phyloP scores from a whole-genome alignment of 2,888 invertebrate species.

The Hirtodrosophila cameraria region DNA sequence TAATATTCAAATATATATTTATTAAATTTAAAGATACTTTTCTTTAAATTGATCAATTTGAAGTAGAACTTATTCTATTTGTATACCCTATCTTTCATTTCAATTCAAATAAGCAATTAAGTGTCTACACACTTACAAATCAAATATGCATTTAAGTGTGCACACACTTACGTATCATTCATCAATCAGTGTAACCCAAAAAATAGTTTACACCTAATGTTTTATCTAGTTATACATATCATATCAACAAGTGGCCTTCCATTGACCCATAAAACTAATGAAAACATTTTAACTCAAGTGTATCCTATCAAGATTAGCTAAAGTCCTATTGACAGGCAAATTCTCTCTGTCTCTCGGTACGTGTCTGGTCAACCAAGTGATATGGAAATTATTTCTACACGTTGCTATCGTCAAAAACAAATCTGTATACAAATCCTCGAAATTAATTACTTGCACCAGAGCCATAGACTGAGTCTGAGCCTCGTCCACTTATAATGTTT shows the following conservation, averaged over 20 bases:
- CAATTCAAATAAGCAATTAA: too few relatives aligned
- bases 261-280: slow-evolving; percentile 63
- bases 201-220: slow-evolving; percentile 2
- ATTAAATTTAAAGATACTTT: too few relatives aligned
- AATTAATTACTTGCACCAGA: slow-evolving; percentile 65
- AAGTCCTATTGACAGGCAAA: slow-evolving; percentile 33
- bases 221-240: slow-evolving; percentile 54
- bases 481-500: slow-evolving; percentile 17
- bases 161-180: slow-evolving; percentile 11
- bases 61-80: too few relatives aligned
- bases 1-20: too few relatives aligned
- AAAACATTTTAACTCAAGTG: slow-evolving; percentile 15
- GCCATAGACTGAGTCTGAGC: slow-evolving; percentile 32
- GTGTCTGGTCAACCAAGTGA: slow-evolving; percentile 41
- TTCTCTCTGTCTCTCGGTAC: too few relatives aligned
- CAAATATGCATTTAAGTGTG: slow-evolving; percentile 5
- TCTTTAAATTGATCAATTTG: too few relatives aligned
- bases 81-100: too few relatives aligned
- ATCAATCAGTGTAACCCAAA: slow-evolving; percentile 5
- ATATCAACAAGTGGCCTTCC: slow-evolving; percentile 37
- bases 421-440: slow-evolving; percentile 67
- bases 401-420: slow-evolving; percentile 55
- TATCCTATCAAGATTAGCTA: slow-evolving; percentile 38
- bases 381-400: slow-evolving; percentile 46
- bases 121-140: too few relatives aligned